Evolutionary conservation across 2,113 vertebrate genomes (phyloP).

Genomic region (Cathartes aura): DNA sequence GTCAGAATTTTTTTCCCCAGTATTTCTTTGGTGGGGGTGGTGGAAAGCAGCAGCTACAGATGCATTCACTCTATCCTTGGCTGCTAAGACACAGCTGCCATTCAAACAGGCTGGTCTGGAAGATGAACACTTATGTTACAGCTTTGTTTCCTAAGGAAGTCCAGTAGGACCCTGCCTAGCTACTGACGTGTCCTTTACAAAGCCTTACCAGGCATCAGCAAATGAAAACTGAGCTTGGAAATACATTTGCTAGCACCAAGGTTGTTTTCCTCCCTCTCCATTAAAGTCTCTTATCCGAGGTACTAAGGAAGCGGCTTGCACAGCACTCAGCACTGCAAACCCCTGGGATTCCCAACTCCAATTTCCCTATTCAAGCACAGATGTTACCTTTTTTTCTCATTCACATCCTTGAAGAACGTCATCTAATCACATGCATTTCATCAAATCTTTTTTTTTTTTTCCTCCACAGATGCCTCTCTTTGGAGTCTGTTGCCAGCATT

Average conservation of each 20-base stretch:
- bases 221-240: neutral
- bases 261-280: neutral
- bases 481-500: neutral
- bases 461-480: conserved; percentile 11
- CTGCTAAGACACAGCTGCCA: neutral
- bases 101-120: neutral
- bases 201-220: neutral
- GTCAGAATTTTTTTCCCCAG: neutral
- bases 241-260: neutral
- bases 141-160: neutral
- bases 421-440: conserved; percentile 29
- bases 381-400: conserved; percentile 26
- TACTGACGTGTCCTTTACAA: neutral
- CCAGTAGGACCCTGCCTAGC: neutral
- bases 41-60: neutral
- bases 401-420: neutral
- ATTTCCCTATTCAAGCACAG: conserved; percentile 35
- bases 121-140: neutral
- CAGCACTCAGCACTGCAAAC: neutral
- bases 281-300: conserved; percentile 28
- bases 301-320: conserved; percentile 9
- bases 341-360: conserved; percentile 38
- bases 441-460: neutral
- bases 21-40: neutral
- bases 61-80: neutral